Evolutionary conservation across 2,113 vertebrate genomes (phyloP), one percentile per base, ranked within the genome.

Genomic region (Brachypteracias leptosomus): DNA sequence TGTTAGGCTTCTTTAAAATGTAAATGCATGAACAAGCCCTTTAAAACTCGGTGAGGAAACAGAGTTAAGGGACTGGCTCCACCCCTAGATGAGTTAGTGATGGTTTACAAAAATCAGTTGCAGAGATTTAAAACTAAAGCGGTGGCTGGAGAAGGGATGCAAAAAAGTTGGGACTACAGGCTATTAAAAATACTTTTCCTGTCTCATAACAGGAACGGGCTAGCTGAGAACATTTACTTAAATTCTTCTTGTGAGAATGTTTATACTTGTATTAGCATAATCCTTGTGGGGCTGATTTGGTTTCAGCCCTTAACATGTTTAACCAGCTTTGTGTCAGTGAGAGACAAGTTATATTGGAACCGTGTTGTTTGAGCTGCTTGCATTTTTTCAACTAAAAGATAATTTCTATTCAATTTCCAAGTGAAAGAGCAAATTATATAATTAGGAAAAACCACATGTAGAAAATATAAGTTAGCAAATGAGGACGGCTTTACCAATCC

Each of bases 71-170:
- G 54, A 68, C 31, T 68, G 70, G 33, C 29, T 87, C 44, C 44
- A 57, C 58, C 35, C 31, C 52, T 59, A n/a, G 61, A 40, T 11
- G n/a, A 83, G 33, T 55, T 88, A 67, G 38, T 85, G 77, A 72
- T 9, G 46, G 31, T 54, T 91, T 93, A 58, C 28, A 63, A 77
- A 89, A 47, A 82, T 73, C 57, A 46, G 12, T 72, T 86, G 51
- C 65, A 93, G 73, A 7, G 49, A 72, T 40, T 93, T 92, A 90
- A 95, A 96, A 94, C 85, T 59, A 88, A 92, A 93, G 70, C 2
- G 1, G 65, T 65, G 83, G n/a, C 57, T 80, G 70, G 49, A 93
- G 65, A 78, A 80, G 35, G 40, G 54, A 92, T 58, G 57, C 38
- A 85, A 81, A 92, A 72, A 59, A 44, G 36, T 19, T 10, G 2